Percentiles rank a stretch among this genome's conserved stretches.
phyloP scores from a whole-genome alignment of 2,888 invertebrate genomes.

The Embidobia sp. region DNA sequence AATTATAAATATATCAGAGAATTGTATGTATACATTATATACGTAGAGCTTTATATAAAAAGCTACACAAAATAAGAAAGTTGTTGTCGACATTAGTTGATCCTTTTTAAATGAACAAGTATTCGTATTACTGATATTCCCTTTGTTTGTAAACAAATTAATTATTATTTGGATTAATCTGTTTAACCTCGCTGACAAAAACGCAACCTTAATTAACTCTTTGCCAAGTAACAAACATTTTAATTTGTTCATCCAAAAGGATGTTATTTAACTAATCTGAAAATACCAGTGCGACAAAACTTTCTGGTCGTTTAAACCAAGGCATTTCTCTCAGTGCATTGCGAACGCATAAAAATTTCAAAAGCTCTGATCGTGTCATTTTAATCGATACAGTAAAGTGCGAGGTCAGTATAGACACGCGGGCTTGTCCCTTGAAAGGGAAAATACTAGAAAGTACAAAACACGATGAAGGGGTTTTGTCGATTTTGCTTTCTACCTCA shows the following conservation, averaged over 20 bases:
- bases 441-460: slow-evolving; percentile 22
- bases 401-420: slow-evolving; percentile 20
- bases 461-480: slow-evolving; percentile 38
- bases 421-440: slow-evolving; percentile 5
- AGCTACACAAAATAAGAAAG: too few species aligned
- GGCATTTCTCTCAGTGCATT: slow-evolving; percentile 33
- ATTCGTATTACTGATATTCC: too few species aligned
- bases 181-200: not conserved
- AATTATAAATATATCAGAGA: too few species aligned
- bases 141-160: too few species aligned
- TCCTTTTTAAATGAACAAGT: too few species aligned
- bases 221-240: not conserved
- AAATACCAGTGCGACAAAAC: slow-evolving; percentile 14
- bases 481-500: slow-evolving; percentile 58
- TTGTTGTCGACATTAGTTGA: too few species aligned
- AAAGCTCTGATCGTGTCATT: slow-evolving; percentile 20
- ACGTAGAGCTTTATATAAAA: too few species aligned
- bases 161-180: not conserved
- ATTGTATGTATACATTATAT: too few species aligned
- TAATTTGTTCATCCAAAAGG: not conserved
- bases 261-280: not conserved
- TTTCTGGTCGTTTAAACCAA: slow-evolving; percentile 3
- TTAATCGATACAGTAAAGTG: slow-evolving; percentile 18
- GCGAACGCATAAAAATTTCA: slow-evolving; percentile 29
- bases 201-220: not conserved